Evolutionary conservation across 1,140 invertebrate species (phyloP).

Genomic region (Arion vulgaris): DNA sequence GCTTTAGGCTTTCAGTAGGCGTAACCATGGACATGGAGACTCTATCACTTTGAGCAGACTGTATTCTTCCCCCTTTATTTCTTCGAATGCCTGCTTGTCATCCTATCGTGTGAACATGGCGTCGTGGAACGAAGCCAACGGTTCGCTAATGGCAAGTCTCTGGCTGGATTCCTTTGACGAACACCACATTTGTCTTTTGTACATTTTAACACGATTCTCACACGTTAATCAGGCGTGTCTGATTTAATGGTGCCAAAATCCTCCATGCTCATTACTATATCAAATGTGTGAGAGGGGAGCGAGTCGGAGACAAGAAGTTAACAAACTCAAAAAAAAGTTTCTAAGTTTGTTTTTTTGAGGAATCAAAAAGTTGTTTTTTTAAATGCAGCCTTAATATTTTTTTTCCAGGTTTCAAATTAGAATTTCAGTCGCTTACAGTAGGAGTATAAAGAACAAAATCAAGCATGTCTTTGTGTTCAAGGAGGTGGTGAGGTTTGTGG

Average conservation of each 20-base stretch:
- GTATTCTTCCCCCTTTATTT: not conserved
- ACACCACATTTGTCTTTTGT: conserved; percentile 1
- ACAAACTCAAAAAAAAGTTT: not conserved
- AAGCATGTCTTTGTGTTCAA: not conserved
- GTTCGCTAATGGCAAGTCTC: conserved; percentile 3
- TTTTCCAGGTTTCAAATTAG: conserved; percentile 1
- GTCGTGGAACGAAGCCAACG: not conserved
- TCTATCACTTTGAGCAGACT: not conserved
- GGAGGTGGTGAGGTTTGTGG: too few relatives aligned
- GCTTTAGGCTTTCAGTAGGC: not conserved
- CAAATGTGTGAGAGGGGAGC: not conserved
- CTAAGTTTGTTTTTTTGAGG: too few relatives aligned
- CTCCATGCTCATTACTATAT: not conserved
- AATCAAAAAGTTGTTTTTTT: too few relatives aligned
- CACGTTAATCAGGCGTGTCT: not conserved
- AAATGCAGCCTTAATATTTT: not conserved
- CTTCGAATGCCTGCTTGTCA: not conserved
- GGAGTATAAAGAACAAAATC: not conserved
- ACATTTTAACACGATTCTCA: not conserved
- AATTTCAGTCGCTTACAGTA: not conserved
- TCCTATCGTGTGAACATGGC: not conserved
- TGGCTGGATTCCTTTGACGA: not conserved
- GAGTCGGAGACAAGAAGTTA: not conserved
- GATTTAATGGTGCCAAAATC: not conserved
- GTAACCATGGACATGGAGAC: conserved; percentile 4